Evolutionary conservation across 1,140 invertebrate species (phyloP), one percentile per base, ranked within the genome.

Genomic region (Micrasema minimum): DNA sequence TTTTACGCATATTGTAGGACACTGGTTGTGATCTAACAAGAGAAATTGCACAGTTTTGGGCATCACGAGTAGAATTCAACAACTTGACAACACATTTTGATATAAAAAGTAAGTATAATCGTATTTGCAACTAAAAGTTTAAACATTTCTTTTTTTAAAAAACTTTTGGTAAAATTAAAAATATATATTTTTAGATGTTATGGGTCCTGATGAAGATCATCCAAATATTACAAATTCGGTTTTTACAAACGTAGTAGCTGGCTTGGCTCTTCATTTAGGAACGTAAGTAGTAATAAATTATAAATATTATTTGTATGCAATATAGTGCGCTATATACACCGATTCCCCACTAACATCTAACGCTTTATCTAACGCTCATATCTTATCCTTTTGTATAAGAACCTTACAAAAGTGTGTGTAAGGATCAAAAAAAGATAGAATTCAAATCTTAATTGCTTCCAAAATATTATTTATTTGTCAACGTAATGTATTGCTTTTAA

Each of bases 191-290:
- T 67, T 74, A 80, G 82, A 83, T 76, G 82, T 88, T 1, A 88
- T 88, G 87, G 86, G 87, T 6, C 86, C 87, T 2, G 87, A 88
- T 72, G 86, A 88, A 80, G 86, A 88, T 76, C 86, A 87, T 65
- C 77, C 76, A 14, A 82, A 86, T 73, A 78, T 88, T 1, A 81
- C 80, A 41, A 87, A 88, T 64, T 87, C 86, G 5, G 83, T 82
- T 0, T 88, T 86, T 66, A 88, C 87, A 0, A 88, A 87, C 72
- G 85, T 86, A 0, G 80, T 87, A 0, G 80, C 85, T 55, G 86
- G 85, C 62, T 83, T 85, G 26, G 82, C 86, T 0, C 67, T 88
- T 2, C 83, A 87, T 62, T 85, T 88, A 69, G 86, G 85, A 1
- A 78, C 83, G 83, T 85, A 43, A 75, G 71, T 69, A 31, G 12